Evolutionary conservation across 2,113 vertebrate species (phyloP).

Genomic region (Mixornis gularis): DNA sequence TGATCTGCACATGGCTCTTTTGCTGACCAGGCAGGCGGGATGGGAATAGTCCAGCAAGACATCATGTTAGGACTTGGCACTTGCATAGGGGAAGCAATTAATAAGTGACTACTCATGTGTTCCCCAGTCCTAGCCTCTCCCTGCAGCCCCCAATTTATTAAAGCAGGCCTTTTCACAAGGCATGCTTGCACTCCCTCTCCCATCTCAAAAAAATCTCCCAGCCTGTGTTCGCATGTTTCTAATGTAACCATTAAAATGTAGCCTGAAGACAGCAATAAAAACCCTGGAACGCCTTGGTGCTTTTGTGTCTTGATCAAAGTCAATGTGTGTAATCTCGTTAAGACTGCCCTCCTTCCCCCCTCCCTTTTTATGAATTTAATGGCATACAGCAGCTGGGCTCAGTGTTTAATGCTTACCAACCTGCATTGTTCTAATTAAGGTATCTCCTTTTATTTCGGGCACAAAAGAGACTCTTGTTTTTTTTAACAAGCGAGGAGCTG

Average conservation of each 20-base stretch:
- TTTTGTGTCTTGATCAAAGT: conserved; percentile 92
- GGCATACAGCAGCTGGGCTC: conserved; percentile 78
- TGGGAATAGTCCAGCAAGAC: conserved; percentile 24
- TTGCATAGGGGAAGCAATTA: conserved; percentile 72
- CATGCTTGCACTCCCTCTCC: conserved; percentile 39
- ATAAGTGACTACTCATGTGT: conserved; percentile 74
- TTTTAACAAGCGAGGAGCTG: conserved; percentile 65
- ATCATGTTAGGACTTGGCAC: conserved; percentile 33
- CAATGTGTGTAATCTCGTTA: conserved; percentile 89
- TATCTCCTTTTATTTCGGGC: conserved; percentile 75
- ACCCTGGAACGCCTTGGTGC: conserved; percentile 78
- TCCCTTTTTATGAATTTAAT: conserved; percentile 73
- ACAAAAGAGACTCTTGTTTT: conserved; percentile 67
- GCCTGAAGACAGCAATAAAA: conserved; percentile 93
- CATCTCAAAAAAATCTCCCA: conserved; percentile 62
- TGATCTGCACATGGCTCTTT: not conserved
- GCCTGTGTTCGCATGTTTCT: conserved; percentile 78
- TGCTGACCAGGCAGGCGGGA: not conserved
- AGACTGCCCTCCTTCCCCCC: conserved; percentile 72
- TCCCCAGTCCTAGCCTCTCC: conserved; percentile 67
- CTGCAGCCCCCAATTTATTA: conserved; percentile 73
- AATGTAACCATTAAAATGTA: conserved; percentile 89
- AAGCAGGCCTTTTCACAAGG: conserved; percentile 64
- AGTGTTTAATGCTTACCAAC: conserved; percentile 69
- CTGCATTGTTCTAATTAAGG: conserved; percentile 83